A percentile compares a stretch with the other conserved stretches of the same genome.
phyloP scores from a whole-genome alignment of 2,797 vertebrate species.

The Sarcophilus harrisii region DNA sequence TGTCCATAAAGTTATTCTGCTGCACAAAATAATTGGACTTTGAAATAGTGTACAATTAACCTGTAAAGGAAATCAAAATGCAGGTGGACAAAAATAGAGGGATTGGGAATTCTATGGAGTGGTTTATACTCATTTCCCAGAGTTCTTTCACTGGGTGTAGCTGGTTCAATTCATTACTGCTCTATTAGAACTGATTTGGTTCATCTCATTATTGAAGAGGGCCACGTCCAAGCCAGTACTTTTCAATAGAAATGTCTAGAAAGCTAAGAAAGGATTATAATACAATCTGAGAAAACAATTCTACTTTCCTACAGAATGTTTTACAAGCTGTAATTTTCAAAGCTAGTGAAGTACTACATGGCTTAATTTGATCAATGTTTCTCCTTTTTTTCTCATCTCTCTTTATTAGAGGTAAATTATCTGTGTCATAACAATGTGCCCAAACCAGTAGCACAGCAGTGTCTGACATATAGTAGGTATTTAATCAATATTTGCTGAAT shows the following conservation, averaged over 20 bases:
- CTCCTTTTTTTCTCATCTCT: not conserved
- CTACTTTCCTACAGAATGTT: not conserved
- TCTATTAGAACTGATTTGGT: no score
- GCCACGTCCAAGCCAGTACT: no score
- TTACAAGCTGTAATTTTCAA: not conserved
- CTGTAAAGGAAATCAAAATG: no score
- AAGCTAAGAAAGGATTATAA: not conserved
- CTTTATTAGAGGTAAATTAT: rapidly evolving
- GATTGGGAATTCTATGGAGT: no score
- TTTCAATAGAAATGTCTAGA: not conserved
- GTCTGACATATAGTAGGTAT: not conserved
- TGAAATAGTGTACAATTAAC: no score
- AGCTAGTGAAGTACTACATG: not conserved
- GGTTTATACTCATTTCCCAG: no score
- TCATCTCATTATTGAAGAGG: no score
- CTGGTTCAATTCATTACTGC: no score
- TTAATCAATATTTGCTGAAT: not conserved
- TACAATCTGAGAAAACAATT: not conserved
- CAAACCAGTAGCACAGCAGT: not conserved
- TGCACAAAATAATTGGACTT: no score
- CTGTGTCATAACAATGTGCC: not conserved
- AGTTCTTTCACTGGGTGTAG: no score
- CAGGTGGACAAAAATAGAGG: no score
- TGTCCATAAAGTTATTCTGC: no score
- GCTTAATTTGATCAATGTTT: not conserved